These are phyloP conservation scores for Lymantria monacha DNA, from an alignment of 2,888 invertebrate species.

Conservation along the genomic window DNA sequence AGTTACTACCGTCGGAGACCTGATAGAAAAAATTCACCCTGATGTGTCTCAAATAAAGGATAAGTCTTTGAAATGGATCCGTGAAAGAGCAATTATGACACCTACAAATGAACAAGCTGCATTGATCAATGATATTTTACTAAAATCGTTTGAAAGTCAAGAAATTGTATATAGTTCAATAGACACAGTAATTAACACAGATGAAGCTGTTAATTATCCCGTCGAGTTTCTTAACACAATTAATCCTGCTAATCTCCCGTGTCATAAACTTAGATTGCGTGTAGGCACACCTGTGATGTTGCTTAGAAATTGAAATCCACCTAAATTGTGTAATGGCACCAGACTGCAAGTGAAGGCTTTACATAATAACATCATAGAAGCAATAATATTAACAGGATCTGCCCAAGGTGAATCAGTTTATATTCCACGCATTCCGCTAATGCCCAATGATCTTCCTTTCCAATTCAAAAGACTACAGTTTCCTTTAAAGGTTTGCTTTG, in stretches of 20 bases:
- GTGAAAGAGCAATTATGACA: not conserved
- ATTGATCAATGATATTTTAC: not conserved
- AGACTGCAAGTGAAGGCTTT: too few species aligned
- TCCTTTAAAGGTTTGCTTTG: slow-evolving; percentile 5
- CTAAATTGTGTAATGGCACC: too few species aligned
- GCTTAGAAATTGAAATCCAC: slow-evolving; percentile 16
- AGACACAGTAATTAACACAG: not conserved
- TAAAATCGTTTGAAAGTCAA: not conserved
- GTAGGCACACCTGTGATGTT: slow-evolving; percentile 8
- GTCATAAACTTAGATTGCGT: not conserved
- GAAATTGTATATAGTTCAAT: not conserved
- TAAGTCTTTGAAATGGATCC: not conserved
- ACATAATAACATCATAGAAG: not conserved
- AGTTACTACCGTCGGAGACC: not conserved
- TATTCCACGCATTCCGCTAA: too few species aligned
- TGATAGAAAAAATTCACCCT: not conserved
- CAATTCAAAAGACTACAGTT: slow-evolving; percentile 16
- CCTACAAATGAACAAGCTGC: not conserved
- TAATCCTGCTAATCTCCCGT: not conserved
- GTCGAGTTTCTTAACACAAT: not conserved
- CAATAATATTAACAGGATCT: slow-evolving; percentile 2
- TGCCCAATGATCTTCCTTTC: slow-evolving; percentile 12
- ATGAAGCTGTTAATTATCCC: not conserved
- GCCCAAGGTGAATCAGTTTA: slow-evolving; percentile 12
- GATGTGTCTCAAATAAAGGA: not conserved